phyloP scores from a whole-genome alignment of 2,797 vertebrate species.

The Gephyroberyx darwinii region DNA sequence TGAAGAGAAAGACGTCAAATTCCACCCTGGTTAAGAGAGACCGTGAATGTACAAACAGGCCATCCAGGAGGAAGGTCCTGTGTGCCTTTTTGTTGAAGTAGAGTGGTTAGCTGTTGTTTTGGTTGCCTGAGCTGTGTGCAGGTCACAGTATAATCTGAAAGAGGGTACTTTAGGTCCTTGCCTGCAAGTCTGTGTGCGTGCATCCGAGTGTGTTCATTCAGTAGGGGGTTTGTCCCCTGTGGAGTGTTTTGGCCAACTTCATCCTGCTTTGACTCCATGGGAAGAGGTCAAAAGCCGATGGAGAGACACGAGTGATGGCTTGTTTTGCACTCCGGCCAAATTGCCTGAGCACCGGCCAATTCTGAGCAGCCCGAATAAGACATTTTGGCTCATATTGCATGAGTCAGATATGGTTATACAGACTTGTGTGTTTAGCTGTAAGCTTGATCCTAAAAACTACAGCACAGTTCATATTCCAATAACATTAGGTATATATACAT shows the following conservation, averaged over 20 bases:
- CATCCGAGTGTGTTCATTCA: slow-evolving; percentile 49
- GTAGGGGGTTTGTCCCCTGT: slow-evolving; percentile 64
- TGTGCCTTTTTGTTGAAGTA: neutral
- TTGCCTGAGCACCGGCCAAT: slow-evolving; percentile 22
- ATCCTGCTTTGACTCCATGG: slow-evolving; percentile 59
- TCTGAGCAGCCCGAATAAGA: slow-evolving; percentile 25
- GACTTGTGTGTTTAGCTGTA: neutral
- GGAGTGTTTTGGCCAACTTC: slow-evolving; percentile 62
- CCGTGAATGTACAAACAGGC: slow-evolving; percentile 10
- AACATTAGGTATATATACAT: neutral
- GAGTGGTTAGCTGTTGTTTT: slow-evolving; percentile 7
- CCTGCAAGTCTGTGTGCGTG: slow-evolving; percentile 34
- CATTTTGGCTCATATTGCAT: neutral
- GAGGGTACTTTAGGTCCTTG: slow-evolving; percentile 60
- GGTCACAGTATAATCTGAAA: slow-evolving; percentile 32
- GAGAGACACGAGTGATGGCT: slow-evolving; percentile 58
- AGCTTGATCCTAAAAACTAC: neutral
- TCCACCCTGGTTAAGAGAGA: slow-evolving; percentile 1
- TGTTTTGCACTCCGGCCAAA: slow-evolving; percentile 60
- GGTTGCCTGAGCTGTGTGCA: slow-evolving; percentile 21
- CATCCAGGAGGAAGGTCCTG: neutral
- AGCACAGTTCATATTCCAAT: neutral
- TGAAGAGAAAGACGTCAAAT: slow-evolving; percentile 27
- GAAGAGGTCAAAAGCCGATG: slow-evolving; percentile 55
- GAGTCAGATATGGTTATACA: slow-evolving; percentile 6